A percentile compares a stretch with the other conserved stretches of the same genome.
Evolutionary conservation across 2,113 vertebrate genomes (phyloP).

Genomic region (Hepsetus odoe): DNA sequence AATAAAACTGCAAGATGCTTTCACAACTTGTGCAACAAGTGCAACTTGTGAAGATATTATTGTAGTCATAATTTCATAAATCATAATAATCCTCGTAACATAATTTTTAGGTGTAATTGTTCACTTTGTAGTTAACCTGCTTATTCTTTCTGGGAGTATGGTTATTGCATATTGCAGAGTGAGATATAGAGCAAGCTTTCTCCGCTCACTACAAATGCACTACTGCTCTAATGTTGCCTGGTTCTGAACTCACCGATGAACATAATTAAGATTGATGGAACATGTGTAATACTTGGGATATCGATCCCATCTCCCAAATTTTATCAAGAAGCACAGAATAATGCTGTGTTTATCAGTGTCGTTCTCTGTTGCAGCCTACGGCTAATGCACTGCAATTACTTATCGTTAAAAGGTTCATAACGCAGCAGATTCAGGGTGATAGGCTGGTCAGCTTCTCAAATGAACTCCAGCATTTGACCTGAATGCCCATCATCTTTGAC

Average conservation of each 20-base stretch:
- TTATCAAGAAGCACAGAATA: constrained; percentile 9
- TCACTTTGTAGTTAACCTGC: too few species aligned
- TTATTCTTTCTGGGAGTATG: too few species aligned
- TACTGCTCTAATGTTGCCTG: background rate
- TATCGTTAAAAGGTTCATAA: constrained; percentile 21
- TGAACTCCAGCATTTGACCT: background rate
- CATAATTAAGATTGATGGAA: constrained; percentile 17
- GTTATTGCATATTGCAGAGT: too few species aligned
- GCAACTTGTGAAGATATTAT: too few species aligned
- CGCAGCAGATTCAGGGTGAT: background rate
- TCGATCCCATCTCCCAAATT: constrained; percentile 33
- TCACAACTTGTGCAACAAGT: too few species aligned
- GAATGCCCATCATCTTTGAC: background rate
- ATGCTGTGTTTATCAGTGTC: constrained; percentile 8
- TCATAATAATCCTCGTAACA: too few species aligned
- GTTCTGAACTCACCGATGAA: background rate
- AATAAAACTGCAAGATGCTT: too few species aligned
- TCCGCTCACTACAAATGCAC: background rate
- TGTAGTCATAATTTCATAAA: too few species aligned
- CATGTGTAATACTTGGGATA: constrained; percentile 23
- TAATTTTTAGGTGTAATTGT: too few species aligned
- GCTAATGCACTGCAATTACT: constrained; percentile 37
- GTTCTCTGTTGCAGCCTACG: background rate
- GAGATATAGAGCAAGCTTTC: background rate
- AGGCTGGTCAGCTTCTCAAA: background rate